Base-by-base conservation (phyloP, 2,113 vertebrate genomes). In the Ivindomyrus marchei region DNA sequence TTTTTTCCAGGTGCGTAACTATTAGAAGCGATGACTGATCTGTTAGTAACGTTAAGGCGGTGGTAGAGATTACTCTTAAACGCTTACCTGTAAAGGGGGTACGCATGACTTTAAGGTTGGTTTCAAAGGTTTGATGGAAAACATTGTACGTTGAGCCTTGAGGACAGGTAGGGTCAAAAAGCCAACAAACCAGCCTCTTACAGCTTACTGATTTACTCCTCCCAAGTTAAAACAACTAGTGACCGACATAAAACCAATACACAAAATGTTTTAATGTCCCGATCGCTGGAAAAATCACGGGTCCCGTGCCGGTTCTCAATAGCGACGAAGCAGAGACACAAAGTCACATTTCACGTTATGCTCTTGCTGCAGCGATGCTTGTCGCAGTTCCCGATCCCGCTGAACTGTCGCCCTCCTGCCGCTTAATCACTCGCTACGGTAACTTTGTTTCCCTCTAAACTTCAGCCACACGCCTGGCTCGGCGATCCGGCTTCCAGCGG, bases 31-130 rank as follows among this genome's bases (percentile, higher is more conserved):
- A 86, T 6, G 13, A 50, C 46, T 27, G 11, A 49, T 86, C 24
- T 5, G 47, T 47, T 49, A 15, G 47, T 39, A 8, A 87, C 2
- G 11, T 31, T 49, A 47, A 21, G 1, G n/a, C 83, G 46, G 19
- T 1, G 45, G 42, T 8, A 45, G 80, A 45, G 80, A 39, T 9
- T 10, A 10, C 46, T 84, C 17, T 52, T 49, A 39, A 74, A 17
- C 5, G 90, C 70, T 93, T 95, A 96, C 96, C 96, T 96, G 96
- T 24, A 94, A 93, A 58, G 96, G 96, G 91, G 96, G 92, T 50
- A 96, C 95, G 94, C 96, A 97, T 19, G 96, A 96, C 91, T 91
- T 95, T 93, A 97, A 97, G 88, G 95, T 95, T 89, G 96, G 95
- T 49, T 94, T 95, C 85, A 95, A 93, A 46, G 94, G 95, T 92